Evolutionary conservation across 2,113 vertebrate species (phyloP).

Genomic region (Phaetusa simplex): DNA sequence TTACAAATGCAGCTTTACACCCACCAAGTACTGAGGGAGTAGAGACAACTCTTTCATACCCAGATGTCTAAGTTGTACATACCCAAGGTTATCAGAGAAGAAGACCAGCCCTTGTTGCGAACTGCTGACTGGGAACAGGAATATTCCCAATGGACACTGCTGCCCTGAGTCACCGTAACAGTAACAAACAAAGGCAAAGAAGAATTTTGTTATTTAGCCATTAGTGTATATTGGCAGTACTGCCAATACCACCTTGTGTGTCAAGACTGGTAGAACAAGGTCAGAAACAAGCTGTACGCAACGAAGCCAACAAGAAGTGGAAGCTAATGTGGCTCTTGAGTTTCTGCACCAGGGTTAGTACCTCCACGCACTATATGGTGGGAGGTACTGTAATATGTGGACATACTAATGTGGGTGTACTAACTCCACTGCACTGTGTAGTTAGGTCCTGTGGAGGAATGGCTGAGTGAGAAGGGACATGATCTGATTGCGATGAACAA

Average conservation of each 20-base stretch:
- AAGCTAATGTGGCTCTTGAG: not conserved
- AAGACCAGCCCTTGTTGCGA: not conserved
- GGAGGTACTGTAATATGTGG: rapidly evolving
- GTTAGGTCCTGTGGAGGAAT: no score
- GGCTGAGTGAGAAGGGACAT: no score
- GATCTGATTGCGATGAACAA: no score
- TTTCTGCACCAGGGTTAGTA: rapidly evolving
- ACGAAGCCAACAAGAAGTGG: not conserved
- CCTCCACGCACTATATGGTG: rapidly evolving
- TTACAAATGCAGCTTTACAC: not conserved
- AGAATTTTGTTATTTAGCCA: not conserved
- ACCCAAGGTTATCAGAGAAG: not conserved
- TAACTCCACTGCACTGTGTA: not conserved
- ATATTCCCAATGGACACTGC: not conserved
- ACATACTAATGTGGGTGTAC: not conserved
- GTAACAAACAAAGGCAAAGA: not conserved
- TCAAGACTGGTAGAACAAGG: not conserved
- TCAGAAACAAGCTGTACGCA: not conserved
- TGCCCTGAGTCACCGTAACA: not conserved
- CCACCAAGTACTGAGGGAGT: not conserved
- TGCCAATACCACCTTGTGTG: not conserved
- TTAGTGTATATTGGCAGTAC: not conserved
- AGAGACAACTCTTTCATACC: not conserved
- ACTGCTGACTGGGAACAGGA: not conserved
- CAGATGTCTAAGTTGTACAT: not conserved